Percentiles rank a stretch among this genome's conserved stretches.
Evolutionary conservation across 1,140 invertebrate species (phyloP).

Genomic region (Hylaeus anthracinus): DNA sequence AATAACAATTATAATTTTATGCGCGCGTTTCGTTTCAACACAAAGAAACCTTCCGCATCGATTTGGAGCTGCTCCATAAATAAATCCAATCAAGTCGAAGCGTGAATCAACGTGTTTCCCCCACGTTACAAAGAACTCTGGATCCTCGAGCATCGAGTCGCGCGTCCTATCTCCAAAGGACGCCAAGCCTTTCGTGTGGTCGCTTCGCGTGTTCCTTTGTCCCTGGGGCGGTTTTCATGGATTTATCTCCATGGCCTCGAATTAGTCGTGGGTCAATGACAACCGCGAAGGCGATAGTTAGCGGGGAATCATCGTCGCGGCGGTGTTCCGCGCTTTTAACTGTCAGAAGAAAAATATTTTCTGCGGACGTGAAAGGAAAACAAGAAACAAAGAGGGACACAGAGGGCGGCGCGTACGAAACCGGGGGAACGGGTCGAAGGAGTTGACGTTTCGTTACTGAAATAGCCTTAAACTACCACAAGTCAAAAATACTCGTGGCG

Average conservation of each 20-base stretch:
- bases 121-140: conserved; percentile 15
- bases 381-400: neutral
- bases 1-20: too few species aligned
- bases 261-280: conserved; percentile 26
- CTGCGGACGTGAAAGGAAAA: neutral
- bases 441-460: conserved; percentile 56
- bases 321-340: neutral
- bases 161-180: neutral
- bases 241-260: conserved; percentile 29
- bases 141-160: neutral
- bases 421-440: neutral
- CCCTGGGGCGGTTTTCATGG: too few species aligned
- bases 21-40: too few species aligned
- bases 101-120: conserved; percentile 9
- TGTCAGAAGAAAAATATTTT: conserved; percentile 1
- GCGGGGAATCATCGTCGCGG: conserved; percentile 7
- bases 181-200: neutral
- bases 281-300: conserved; percentile 13
- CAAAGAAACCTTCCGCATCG: too few species aligned
- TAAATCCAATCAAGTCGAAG: neutral
- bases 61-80: too few species aligned
- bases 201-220: conserved; percentile 15
- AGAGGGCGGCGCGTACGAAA: neutral
- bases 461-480: conserved; percentile 60
- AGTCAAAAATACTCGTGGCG: conserved; percentile 57